Percentiles rank a stretch among this genome's conserved stretches.
phyloP scores from a whole-genome alignment of 2,113 vertebrate species.

The Megalops atlanticus region DNA sequence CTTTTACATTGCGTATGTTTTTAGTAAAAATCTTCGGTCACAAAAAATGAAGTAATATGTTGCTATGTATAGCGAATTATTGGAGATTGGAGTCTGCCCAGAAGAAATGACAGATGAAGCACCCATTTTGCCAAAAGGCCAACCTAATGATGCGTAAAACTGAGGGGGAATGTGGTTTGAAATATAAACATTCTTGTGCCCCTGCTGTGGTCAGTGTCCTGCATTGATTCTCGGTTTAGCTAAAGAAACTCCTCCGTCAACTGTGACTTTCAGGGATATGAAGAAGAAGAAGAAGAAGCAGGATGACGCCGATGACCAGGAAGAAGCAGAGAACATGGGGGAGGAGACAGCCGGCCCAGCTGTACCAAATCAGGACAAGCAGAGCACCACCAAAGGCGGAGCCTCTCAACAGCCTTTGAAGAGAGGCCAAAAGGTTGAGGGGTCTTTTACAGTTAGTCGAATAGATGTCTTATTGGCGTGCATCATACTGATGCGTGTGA shows the following conservation, averaged over 20 bases:
- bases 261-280: conserved; percentile 76
- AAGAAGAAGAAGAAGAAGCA: conserved; percentile 86
- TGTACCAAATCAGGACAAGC: conserved; percentile 37
- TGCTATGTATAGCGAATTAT: no score
- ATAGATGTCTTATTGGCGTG: no score
- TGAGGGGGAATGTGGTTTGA: no score
- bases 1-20: no score
- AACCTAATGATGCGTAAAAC: no score
- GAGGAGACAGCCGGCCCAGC: conserved; percentile 46
- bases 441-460: not conserved
- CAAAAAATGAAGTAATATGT: no score
- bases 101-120: no score
- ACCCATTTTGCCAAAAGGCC: no score
- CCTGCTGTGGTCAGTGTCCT: not conserved
- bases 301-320: conserved; percentile 59
- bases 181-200: no score
- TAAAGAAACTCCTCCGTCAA: not conserved
- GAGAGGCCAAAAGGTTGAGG: conserved; percentile 85
- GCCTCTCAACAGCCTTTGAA: conserved; percentile 76
- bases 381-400: conserved; percentile 57
- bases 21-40: no score
- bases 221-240: not conserved
- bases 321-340: conserved; percentile 59
- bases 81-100: no score
- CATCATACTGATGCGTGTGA: no score